Conservation (phyloP, 2,797 vertebrate genomes). For the Diglossa cyanea region DNA sequence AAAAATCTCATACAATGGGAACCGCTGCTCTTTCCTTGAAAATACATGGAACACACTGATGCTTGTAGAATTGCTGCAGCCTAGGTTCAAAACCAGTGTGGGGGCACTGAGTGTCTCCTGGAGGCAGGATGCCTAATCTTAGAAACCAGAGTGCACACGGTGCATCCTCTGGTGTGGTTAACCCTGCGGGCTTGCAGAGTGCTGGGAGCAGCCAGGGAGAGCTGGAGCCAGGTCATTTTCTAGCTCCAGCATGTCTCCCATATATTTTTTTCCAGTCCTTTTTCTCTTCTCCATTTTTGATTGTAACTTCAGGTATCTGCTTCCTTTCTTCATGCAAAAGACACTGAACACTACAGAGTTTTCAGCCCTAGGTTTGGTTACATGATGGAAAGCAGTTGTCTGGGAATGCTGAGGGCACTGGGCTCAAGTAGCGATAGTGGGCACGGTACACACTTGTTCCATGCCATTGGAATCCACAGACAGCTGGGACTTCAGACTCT, state of each 20-base stretch:
- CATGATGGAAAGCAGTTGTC: not conserved
- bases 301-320: not conserved
- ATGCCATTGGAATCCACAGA: not conserved
- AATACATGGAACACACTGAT: accelerated
- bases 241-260: not conserved
- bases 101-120: not conserved
- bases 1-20: not conserved
- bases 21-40: not conserved
- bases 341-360: not conserved
- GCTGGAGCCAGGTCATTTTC: not conserved
- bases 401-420: not conserved
- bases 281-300: conserved; percentile 5
- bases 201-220: not conserved
- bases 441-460: not conserved
- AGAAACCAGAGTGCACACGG: not conserved
- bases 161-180: not conserved
- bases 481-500: not conserved
- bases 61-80: not conserved
- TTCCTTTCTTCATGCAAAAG: not conserved
- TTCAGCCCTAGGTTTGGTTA: not conserved
- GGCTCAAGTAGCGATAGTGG: not conserved
- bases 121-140: not conserved
- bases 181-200: not conserved
- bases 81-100: not conserved
- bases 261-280: not conserved